A percentile compares a stretch with the other conserved stretches of the same genome.
These are phyloP conservation scores for Tichodroma muraria DNA, from an alignment of 2,113 vertebrate genomes.

Conservation along the genomic window DNA sequence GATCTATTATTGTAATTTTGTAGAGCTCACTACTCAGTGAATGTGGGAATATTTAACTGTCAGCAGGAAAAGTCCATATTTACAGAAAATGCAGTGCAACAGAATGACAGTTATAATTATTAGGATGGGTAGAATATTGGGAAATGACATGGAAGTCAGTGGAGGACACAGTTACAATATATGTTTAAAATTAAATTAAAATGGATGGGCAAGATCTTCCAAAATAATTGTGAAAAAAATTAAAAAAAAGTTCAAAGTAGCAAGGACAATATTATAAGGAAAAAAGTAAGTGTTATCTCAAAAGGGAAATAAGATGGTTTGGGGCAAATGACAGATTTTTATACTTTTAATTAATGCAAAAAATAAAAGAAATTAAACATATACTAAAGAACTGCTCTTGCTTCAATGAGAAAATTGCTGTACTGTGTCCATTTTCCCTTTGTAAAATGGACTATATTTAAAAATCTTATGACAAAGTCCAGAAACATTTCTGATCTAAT, in stretches of 20 bases:
- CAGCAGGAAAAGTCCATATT: background rate
- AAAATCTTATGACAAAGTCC: background rate
- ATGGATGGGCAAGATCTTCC: background rate
- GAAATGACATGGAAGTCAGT: background rate
- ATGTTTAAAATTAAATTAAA: background rate
- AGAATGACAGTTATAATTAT: background rate
- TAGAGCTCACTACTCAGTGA: background rate
- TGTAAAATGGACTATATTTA: background rate
- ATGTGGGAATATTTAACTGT: background rate
- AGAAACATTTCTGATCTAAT: background rate
- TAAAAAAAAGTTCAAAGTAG: background rate
- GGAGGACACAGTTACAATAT: background rate
- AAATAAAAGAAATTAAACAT: background rate
- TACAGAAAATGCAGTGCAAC: background rate
- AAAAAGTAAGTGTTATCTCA: background rate
- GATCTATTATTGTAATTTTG: background rate
- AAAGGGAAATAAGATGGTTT: background rate
- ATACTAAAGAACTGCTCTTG: background rate
- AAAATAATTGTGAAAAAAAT: background rate
- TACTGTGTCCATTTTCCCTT: background rate
- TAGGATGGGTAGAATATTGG: background rate
- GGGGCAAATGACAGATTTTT: background rate
- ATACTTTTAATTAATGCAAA: background rate
- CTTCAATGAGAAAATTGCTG: background rate
- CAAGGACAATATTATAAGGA: background rate